Evolutionary conservation across 2,888 invertebrate genomes (phyloP), one percentile per base, ranked within the genome.

Genomic region (Endotricha flammealis): DNA sequence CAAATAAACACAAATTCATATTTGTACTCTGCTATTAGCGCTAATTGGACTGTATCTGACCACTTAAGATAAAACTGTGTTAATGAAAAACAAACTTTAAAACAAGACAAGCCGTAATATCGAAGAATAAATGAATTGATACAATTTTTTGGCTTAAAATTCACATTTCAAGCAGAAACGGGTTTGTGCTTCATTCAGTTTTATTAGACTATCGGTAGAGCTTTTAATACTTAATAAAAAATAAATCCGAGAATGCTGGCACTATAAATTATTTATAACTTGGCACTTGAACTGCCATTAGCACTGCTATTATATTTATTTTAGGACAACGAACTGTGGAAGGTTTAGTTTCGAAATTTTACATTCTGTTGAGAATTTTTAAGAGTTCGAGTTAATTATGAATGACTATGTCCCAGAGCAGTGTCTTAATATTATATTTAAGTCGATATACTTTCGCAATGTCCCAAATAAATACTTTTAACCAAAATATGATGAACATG

Each of bases 221-320:
- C 53, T 61, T 57, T 67, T 56, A 63, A 59, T 57, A 58, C 48
- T 53, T 57, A 62, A 69, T 69, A 64, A 68, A 64, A 63, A 66
- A 66, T 60, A 50, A 58, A 55, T 59, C 41, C 41, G 38, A 50
- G 50, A 67, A 62, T 62, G 48, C 53, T 46, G 50, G 39, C 42
- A 41, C 45, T 49, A 59, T 74, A 61, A 64, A 70, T 68, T 61
- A 69, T 72, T 75, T 69, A 73, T 65, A 51, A 53, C 54, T 59
- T 53, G 48, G 55, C 50, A 58, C 57, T 63, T 64, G 57, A 53
- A 52, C 53, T 53, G 51, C 67, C 65, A 69, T 74, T 73, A 71
- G 64, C 60, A 56, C 38, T 36, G 57, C 54, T 60, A 60, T 64
- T 58, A 61, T 57, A 57, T 64, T 64, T 64, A 62, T 66, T 64